Evolutionary conservation across 2,888 invertebrate genomes (phyloP), one percentile per base, ranked within the genome.

Genomic region (Julus scandinavius): DNA sequence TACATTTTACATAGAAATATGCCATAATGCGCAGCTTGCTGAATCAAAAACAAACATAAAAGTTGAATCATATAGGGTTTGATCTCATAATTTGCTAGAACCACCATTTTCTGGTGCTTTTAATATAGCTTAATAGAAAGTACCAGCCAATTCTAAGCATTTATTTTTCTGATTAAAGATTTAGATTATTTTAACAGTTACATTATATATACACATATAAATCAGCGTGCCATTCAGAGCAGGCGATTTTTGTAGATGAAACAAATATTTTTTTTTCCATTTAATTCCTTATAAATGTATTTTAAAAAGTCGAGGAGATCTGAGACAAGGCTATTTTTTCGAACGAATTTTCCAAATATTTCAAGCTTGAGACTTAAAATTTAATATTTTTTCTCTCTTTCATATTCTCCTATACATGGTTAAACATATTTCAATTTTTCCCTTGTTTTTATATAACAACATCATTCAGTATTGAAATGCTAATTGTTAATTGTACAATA

Each of bases 1-100:
- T 29, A 72, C 63, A 72, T 29, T 20, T 72, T 72, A 72, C 20
- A 72, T 0, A 5, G 58, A n/a, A 58, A 58, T 58, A n/a, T 72
- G 20, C 63, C 63, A 72, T 72, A 29, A 72, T 72, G 63, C 63
- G n/a, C 63, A 72, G 20, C 63, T 72, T 72, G 63, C 63, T 72
- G 63, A 72, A 72, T 72, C 11, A 29, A 20, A n/a, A 72, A 72
- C 63, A 29, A 72, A 58, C 17, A n/a, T 3, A 58, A n/a, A 58
- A 7, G 58, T 58, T 58, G n/a, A 58, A 20, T 20, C 20, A 29
- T 54, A 15, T 29, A 20, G 63, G 63, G 63, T 72, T 72, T 72
- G 5, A 20, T 72, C 20, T 20, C 63, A 17, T 72, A 20, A 5
- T 20, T n/a, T n/a, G 58, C 58, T 63, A n/a, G n/a, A 5, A n/a